Conservation (phyloP, 2,888 invertebrate genomes). For the Congeria kusceri region DNA sequence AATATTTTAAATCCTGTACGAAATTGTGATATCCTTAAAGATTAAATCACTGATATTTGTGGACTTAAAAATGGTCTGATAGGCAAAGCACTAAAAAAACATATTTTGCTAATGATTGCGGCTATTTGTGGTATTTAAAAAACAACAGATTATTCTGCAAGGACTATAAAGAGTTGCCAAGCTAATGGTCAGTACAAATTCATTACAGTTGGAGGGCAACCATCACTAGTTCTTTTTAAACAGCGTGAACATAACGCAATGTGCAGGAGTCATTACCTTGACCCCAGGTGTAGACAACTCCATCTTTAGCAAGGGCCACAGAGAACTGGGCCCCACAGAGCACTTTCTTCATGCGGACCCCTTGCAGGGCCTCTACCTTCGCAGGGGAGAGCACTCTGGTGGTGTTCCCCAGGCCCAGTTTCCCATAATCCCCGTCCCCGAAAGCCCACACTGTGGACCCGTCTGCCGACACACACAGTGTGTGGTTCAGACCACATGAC, state of each 20-base stretch:
- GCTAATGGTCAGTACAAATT: too few species aligned
- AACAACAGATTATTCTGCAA: too few species aligned
- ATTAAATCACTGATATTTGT: too few species aligned
- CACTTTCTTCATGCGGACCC: slow-evolving; percentile 88
- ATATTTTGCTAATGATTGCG: too few species aligned
- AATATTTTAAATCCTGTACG: too few species aligned
- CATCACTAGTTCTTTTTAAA: too few species aligned
- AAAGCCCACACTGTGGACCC: slow-evolving; percentile 89
- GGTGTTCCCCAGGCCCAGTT: slow-evolving; percentile 86
- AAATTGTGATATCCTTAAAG: too few species aligned
- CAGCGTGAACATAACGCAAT: neutral
- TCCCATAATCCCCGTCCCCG: slow-evolving; percentile 89
- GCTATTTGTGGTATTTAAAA: too few species aligned
- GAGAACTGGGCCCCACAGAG: slow-evolving; percentile 89
- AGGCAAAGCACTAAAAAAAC: too few species aligned
- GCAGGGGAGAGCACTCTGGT: slow-evolving; percentile 84
- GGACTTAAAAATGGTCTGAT: too few species aligned
- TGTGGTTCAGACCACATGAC: slow-evolving; percentile 89
- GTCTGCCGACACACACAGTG: slow-evolving; percentile 88
- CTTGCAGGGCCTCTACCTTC: slow-evolving; percentile 87
- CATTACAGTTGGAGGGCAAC: too few species aligned
- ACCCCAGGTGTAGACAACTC: slow-evolving; percentile 88
- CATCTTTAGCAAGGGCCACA: slow-evolving; percentile 88
- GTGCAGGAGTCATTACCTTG: slow-evolving; percentile 75
- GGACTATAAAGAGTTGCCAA: too few species aligned